Percentiles rank a stretch among this genome's conserved stretches.
phyloP scores from a whole-genome alignment of 1,140 invertebrate species.

The Lucilia sericata region DNA sequence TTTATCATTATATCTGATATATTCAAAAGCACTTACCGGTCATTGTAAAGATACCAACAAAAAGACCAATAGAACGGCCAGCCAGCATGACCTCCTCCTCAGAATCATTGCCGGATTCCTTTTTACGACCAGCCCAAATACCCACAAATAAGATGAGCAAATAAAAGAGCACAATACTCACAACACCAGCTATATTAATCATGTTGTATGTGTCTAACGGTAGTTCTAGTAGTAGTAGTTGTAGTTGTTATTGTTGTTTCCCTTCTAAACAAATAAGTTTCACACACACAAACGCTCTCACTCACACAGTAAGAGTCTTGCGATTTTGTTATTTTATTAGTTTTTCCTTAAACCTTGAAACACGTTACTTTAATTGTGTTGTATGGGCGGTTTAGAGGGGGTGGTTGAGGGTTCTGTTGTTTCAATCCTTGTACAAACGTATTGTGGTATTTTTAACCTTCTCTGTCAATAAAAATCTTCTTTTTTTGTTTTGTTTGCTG shows the following conservation, averaged over 20 bases:
- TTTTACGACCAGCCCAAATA: constrained; percentile 95
- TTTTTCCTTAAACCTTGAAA: constrained; percentile 8
- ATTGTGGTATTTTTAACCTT: background rate
- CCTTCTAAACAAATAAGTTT: constrained; percentile 35
- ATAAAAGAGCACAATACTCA: constrained; percentile 95
- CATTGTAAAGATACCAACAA: constrained; percentile 99
- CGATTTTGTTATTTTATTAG: background rate
- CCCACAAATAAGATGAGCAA: constrained; percentile 91
- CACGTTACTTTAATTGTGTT: constrained; percentile 1
- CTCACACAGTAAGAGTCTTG: background rate
- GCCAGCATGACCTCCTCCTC: constrained; percentile 98
- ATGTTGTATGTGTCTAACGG: constrained; percentile 71
- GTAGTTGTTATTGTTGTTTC: constrained; percentile 46
- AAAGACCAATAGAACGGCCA: constrained; percentile 93
- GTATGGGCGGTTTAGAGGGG: background rate
- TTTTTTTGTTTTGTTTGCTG: background rate
- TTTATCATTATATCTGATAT: too few species aligned
- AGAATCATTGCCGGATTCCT: constrained; percentile 84
- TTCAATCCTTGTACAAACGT: background rate
- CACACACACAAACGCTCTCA: constrained; percentile 8
- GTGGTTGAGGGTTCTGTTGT: background rate
- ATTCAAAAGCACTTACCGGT: constrained; percentile 76
- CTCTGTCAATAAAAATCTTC: constrained; percentile 2
- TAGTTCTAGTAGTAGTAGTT: background rate
- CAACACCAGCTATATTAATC: constrained; percentile 91